Percentiles rank a stretch among this genome's conserved stretches.
These are phyloP conservation scores for Odontomyia ornata DNA, from an alignment of 2,888 invertebrate genomes.

Conservation along the genomic window DNA sequence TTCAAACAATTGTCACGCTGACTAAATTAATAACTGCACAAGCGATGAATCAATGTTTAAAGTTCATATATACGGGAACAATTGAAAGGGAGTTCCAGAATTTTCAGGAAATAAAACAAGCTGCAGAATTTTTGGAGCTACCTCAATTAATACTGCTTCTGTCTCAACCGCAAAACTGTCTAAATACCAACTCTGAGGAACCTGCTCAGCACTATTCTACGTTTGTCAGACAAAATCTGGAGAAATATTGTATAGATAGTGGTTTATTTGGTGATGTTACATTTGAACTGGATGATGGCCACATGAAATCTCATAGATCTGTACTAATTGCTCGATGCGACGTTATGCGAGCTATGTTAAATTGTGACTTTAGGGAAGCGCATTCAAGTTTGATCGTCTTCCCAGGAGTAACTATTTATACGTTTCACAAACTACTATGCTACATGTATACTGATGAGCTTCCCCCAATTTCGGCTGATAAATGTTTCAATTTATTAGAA, in stretches of 20 bases:
- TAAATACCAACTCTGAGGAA: conserved; percentile 78
- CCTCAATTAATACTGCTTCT: conserved; percentile 82
- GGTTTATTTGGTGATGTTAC: conserved; percentile 88
- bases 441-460: conserved; percentile 93
- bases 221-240: conserved; percentile 76
- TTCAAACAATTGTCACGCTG: conserved; percentile 86
- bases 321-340: conserved; percentile 92
- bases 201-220: conserved; percentile 77
- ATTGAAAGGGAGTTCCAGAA: conserved; percentile 81
- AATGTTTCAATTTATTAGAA: conserved; percentile 88
- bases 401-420: conserved; percentile 92
- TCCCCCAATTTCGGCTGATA: conserved; percentile 76
- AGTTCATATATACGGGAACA: conserved; percentile 90
- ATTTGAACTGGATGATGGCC: conserved; percentile 93
- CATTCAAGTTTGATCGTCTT: conserved; percentile 93
- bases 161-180: conserved; percentile 79
- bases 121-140: conserved; percentile 88
- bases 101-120: conserved; percentile 86
- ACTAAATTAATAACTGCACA: conserved; percentile 84
- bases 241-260: conserved; percentile 82
- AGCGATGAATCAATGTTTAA: conserved; percentile 88
- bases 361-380: conserved; percentile 93
- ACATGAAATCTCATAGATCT: conserved; percentile 87
- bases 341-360: conserved; percentile 97
- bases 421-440: conserved; percentile 88